Evolutionary conservation across 2,888 invertebrate genomes (phyloP).

Genomic region (Nomada hirtipes): DNA sequence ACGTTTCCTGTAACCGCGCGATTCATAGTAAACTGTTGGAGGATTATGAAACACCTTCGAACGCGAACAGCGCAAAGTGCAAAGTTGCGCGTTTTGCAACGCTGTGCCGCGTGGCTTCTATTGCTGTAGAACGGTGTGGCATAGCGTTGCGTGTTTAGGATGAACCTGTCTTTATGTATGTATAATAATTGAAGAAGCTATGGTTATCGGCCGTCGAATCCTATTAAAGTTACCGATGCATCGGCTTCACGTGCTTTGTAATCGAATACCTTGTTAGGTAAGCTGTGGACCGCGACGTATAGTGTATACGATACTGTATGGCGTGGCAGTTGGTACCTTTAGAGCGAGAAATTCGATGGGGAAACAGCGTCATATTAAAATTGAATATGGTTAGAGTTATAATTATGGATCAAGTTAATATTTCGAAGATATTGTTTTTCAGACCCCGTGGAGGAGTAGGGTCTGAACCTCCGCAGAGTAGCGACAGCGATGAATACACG

Average conservation of each 20-base stretch:
- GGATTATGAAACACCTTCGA: too few relatives aligned
- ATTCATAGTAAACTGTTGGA: too few relatives aligned
- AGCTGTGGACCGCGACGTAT: background rate
- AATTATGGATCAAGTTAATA: background rate
- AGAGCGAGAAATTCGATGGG: background rate
- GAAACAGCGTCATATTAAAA: background rate
- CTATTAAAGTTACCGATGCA: background rate
- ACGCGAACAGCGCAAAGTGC: too few relatives aligned
- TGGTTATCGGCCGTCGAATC: background rate
- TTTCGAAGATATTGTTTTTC: constrained; percentile 41
- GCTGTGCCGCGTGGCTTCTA: too few relatives aligned
- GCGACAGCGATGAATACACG: constrained; percentile 82
- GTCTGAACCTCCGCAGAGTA: constrained; percentile 80
- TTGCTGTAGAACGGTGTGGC: too few relatives aligned
- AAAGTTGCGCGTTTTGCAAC: too few relatives aligned
- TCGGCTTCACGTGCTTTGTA: background rate
- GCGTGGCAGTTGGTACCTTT: background rate
- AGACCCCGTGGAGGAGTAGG: constrained; percentile 82
- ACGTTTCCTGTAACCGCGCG: too few relatives aligned
- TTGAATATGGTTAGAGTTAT: background rate
- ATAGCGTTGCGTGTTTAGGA: too few relatives aligned
- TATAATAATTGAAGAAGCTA: background rate
- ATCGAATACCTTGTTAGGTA: background rate
- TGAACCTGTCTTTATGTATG: too few relatives aligned
- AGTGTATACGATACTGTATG: background rate